Evolutionary conservation across 2,797 vertebrate genomes (phyloP).

Genomic region (Danio choprae): DNA sequence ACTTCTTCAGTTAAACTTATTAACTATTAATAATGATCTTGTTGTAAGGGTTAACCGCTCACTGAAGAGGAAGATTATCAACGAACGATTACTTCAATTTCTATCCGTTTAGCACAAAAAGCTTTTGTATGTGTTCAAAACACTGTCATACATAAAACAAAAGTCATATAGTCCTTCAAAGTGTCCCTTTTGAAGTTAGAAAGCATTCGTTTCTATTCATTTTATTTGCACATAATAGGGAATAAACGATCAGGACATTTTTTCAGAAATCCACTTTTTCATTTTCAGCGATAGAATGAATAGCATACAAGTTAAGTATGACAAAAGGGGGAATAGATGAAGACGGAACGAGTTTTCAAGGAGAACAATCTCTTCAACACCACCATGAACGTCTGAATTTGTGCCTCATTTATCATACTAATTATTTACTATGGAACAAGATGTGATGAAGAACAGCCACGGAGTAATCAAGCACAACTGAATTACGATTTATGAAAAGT

Average conservation of each 20-base stretch:
- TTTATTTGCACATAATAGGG: neutral
- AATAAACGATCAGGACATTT: neutral
- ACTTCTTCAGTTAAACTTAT: neutral
- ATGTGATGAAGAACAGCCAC: conserved; percentile 13
- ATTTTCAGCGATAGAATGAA: neutral
- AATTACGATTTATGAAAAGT: conserved; percentile 26
- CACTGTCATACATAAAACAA: neutral
- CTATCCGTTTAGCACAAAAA: neutral
- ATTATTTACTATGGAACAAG: neutral
- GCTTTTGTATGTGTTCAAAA: neutral
- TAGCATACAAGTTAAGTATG: neutral
- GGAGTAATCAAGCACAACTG: conserved; percentile 17
- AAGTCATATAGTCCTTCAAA: neutral
- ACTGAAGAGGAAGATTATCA: neutral
- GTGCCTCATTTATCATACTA: conserved; percentile 15
- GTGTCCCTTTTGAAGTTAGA: neutral
- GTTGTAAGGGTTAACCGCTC: neutral
- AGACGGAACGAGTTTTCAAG: neutral
- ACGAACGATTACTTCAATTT: no score
- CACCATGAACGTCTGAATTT: neutral
- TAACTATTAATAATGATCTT: neutral
- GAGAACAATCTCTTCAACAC: neutral
- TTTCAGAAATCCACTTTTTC: neutral
- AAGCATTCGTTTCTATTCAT: neutral
- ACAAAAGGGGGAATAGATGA: neutral